Conservation (phyloP, 92 coral and sea anemone species). For the Pocillopora meandrina region DNA sequence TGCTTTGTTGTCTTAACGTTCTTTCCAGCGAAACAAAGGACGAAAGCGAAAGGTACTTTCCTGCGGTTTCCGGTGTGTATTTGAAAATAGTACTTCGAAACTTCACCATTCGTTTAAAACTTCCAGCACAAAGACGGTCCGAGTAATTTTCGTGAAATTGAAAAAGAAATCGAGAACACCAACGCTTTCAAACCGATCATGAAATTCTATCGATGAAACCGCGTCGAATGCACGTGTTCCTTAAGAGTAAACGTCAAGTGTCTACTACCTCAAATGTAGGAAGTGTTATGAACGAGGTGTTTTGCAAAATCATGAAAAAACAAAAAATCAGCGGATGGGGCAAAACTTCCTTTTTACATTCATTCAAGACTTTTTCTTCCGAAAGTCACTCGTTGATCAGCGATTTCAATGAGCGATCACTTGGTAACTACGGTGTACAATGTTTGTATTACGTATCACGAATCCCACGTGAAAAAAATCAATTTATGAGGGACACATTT, state of each 20-base stretch:
- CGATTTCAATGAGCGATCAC: neutral
- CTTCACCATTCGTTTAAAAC: neutral
- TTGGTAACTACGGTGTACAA: neutral
- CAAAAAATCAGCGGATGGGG: constrained; percentile 22
- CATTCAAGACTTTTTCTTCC: constrained; percentile 2
- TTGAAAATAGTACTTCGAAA: neutral
- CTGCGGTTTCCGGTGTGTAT: constrained; percentile 40
- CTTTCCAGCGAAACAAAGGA: constrained; percentile 10
- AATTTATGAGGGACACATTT: neutral
- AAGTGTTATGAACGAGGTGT: neutral
- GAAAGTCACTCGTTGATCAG: neutral
- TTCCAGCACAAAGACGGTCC: neutral
- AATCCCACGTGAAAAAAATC: constrained; percentile 18
- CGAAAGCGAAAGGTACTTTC: neutral
- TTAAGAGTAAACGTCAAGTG: neutral
- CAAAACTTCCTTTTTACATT: neutral
- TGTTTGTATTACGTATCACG: constrained; percentile 15
- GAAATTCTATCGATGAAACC: neutral
- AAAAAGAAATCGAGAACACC: neutral
- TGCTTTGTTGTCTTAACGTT: constrained; percentile 41
- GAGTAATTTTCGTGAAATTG: neutral
- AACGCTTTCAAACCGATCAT: neutral
- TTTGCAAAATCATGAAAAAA: neutral
- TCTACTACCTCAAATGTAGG: neutral
- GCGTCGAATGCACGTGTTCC: constrained; percentile 41